Evolutionary conservation across 2,888 invertebrate genomes (phyloP).

Genomic region (Rhynchonema sp.): DNA sequence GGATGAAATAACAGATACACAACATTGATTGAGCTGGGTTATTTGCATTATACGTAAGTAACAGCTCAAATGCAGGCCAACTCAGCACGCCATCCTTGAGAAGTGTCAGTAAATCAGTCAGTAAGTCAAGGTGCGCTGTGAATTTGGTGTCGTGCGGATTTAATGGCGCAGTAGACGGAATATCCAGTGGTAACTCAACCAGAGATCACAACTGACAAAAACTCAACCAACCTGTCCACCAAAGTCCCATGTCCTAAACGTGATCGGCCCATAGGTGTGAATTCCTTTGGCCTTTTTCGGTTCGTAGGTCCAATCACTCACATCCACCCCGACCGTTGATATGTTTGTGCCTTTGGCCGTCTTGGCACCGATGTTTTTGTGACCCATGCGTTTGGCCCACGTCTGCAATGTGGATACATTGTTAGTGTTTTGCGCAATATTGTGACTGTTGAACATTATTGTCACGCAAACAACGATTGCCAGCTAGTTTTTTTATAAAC

Average conservation of each 20-base stretch:
- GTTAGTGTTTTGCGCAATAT: not conserved
- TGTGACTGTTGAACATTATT: not conserved
- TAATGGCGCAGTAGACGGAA: not conserved
- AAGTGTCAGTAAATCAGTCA: too few species aligned
- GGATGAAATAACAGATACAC: too few species aligned
- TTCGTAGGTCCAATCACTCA: conserved; percentile 80
- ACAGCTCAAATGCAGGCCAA: too few species aligned
- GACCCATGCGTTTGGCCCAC: conserved; percentile 86
- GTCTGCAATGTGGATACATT: conserved; percentile 41
- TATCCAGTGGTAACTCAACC: not conserved
- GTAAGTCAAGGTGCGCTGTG: too few species aligned
- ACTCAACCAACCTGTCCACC: conserved; percentile 53
- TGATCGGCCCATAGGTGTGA: conserved; percentile 54
- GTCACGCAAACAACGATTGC: not conserved
- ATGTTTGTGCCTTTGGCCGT: conserved; percentile 57
- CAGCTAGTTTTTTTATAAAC: not conserved
- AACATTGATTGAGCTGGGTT: too few species aligned
- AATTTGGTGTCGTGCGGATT: too few species aligned
- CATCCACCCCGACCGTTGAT: conserved; percentile 92
- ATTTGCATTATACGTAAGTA: too few species aligned
- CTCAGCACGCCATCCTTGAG: too few species aligned
- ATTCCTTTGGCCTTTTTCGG: conserved; percentile 15
- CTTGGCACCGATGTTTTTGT: conserved; percentile 55
- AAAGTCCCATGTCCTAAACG: conserved; percentile 85
- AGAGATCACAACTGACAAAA: not conserved